Evolutionary conservation across 2,888 invertebrate genomes (phyloP), one percentile per base, ranked within the genome.

Genomic region (Platypus cylindrus): DNA sequence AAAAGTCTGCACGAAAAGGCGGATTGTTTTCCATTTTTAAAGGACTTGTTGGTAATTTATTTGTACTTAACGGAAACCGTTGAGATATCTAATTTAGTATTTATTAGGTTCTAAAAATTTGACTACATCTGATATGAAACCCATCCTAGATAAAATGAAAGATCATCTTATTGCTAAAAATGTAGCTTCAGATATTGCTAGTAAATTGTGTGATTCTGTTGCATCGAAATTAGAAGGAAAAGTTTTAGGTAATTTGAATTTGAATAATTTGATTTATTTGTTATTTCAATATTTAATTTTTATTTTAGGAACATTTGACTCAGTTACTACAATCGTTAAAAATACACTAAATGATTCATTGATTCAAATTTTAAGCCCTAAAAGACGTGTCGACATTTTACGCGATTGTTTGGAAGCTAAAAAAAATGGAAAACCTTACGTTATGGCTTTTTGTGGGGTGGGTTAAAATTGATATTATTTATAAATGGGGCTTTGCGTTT

Each of bases 111-210:
- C 81, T 2, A 95, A 95, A 62, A 84, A 82, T 25, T 65, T 99
- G 37, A 76, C 81, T 0, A 67, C 70, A 2, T 78, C 78, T 24
- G 81, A 85, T 45, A 78, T 98, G 73, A 69, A 73, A 32, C 85
- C 93, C 0, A 84, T 78, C 14, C 64, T 99, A 50, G 94, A 94
- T 31, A 91, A 94, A 62, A 70, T 99, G 66, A 82, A 82, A 40
- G 95, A 97, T 59, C 95, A 94, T 59, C 70, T 99, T 35, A 95
- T 98, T 49, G 70, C 76, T 1, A 99, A 99, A 64, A 99, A 99
- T 62, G 98, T 99, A 0, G 98, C 98, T 8, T 65, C 91, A 0
- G 97, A 99, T 51, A 95, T 99, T 52, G 80, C 98, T 1, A 71
- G 73, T 43, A 94, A 93, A 57, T 68, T 99, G 15, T 95, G 95